Conservation (phyloP, 1,140 invertebrate species). For the Sycobia sp. region DNA sequence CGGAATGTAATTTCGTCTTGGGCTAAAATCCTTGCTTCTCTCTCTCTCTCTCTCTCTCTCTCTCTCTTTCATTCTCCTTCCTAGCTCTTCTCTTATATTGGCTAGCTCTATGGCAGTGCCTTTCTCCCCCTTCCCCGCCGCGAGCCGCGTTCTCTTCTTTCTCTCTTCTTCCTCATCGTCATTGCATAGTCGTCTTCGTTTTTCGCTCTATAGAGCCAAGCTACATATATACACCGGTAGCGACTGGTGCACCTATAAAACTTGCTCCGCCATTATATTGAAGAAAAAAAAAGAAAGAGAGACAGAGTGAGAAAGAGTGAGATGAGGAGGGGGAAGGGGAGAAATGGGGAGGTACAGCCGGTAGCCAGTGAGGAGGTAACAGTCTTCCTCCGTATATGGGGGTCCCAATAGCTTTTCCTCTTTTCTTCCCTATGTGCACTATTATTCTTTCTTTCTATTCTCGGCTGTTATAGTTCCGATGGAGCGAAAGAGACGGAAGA, state of each 20-base stretch:
- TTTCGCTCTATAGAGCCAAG: conserved; percentile 9
- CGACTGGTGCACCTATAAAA: conserved; percentile 34
- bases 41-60: conserved; percentile 6
- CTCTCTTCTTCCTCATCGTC: conserved; percentile 6
- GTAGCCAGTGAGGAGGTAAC: conserved; percentile 11
- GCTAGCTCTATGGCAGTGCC: no score
- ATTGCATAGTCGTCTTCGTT: conserved; percentile 7
- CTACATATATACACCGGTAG: conserved; percentile 16
- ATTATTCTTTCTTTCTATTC: conserved; percentile 22
- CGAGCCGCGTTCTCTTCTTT: conserved; percentile 15
- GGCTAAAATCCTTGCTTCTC: conserved; percentile 18
- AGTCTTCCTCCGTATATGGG: conserved; percentile 24
- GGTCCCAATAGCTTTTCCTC: conserved; percentile 6
- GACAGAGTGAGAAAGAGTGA: not conserved
- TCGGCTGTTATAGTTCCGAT: not conserved
- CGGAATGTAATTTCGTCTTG: conserved; percentile 34
- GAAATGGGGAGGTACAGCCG: not conserved
- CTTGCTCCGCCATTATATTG: conserved; percentile 24
- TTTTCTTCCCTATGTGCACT: conserved; percentile 4
- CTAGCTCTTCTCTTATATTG: not conserved
- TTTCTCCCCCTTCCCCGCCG: conserved; percentile 44
- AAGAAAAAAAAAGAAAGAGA: not conserved
- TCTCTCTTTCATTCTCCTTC: not conserved
- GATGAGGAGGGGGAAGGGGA: not conserved
- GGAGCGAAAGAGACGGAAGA: not conserved